phyloP scores from a whole-genome alignment of 2,113 vertebrate genomes.

The Corythornis cristatus region DNA sequence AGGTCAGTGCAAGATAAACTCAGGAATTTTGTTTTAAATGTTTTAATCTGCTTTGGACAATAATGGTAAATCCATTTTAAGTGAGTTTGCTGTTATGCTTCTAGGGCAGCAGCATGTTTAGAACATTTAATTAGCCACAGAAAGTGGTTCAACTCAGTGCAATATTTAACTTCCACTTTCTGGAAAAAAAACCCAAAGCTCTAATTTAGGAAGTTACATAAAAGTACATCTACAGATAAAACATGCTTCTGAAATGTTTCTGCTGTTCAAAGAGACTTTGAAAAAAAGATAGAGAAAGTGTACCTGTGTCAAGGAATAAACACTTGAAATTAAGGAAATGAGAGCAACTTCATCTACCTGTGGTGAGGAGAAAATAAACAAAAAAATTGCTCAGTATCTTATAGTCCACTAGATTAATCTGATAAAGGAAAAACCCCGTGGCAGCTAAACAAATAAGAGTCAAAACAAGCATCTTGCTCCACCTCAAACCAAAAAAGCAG shows the following conservation, averaged over 20 bases:
- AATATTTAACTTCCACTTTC: not conserved
- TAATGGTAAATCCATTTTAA: not conserved
- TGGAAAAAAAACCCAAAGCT: not conserved
- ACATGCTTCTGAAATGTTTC: not conserved
- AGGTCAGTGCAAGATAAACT: not conserved
- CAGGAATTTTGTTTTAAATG: not conserved
- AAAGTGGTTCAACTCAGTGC: not conserved
- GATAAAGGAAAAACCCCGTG: fast-evolving
- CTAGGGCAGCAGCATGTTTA: not conserved
- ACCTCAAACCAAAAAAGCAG: not conserved
- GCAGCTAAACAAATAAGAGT: not conserved
- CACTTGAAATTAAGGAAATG: not conserved
- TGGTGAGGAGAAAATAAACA: too few relatives aligned
- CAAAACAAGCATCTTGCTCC: not conserved
- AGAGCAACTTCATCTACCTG: not conserved
- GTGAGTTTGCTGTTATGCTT: not conserved
- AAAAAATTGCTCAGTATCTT: not conserved
- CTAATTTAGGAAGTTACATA: not conserved
- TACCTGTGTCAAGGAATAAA: not conserved
- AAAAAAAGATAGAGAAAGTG: not conserved
- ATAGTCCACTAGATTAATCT: not conserved
- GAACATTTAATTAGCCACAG: not conserved
- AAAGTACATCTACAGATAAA: not conserved
- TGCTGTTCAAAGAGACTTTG: not conserved
- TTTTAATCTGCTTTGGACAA: not conserved